Percentiles rank a stretch among this genome's conserved stretches.
Conservation (phyloP, 2,797 vertebrate genomes). For the Orientallactaga sibirica region DNA sequence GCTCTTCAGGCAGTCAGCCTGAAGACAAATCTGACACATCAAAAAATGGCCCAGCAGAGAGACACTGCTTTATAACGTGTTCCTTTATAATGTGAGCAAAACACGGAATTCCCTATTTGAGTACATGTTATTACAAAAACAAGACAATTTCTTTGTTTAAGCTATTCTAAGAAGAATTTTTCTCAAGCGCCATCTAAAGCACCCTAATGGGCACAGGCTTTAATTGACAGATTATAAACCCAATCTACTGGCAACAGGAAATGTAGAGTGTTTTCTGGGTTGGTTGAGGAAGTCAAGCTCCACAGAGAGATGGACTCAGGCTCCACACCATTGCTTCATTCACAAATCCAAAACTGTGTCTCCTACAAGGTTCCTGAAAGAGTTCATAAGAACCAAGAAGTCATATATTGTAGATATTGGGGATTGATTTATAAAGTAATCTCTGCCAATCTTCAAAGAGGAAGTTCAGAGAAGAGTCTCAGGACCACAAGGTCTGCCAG, state of each 20-base stretch:
- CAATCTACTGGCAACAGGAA: background rate
- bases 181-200: background rate
- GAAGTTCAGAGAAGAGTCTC: background rate
- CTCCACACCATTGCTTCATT: background rate
- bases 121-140: background rate
- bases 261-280: background rate
- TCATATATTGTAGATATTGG: background rate
- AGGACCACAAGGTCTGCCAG: background rate
- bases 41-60: background rate
- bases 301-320: background rate
- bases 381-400: background rate
- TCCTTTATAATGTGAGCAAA: background rate
- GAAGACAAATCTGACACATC: background rate
- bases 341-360: background rate
- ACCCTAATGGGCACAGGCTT: background rate
- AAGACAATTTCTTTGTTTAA: slow-evolving; percentile 9
- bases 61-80: background rate
- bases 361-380: background rate
- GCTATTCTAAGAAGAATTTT: background rate
- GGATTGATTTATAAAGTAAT: background rate
- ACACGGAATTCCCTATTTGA: background rate
- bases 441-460: background rate
- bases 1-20: background rate
- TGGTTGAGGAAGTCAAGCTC: background rate
- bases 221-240: background rate